These are phyloP conservation scores for Tipula confusa DNA, from an alignment of 2,888 invertebrate species.

Conservation along the genomic window DNA sequence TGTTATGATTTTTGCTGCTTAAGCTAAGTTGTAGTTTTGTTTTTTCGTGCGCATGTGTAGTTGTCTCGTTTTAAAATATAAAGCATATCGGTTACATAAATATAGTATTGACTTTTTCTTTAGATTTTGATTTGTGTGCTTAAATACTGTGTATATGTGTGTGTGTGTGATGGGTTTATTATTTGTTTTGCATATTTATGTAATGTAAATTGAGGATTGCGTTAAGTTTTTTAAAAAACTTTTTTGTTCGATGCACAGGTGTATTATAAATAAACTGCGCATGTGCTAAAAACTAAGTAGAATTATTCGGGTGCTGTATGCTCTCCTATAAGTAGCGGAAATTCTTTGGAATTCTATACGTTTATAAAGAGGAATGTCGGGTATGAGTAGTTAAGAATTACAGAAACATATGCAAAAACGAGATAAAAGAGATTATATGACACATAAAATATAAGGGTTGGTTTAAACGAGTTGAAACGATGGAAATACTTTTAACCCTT, in stretches of 20 bases:
- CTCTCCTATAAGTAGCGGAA: no score
- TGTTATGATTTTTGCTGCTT: not conserved
- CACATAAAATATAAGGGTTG: not conserved
- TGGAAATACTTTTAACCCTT: not conserved
- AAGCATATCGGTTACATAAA: not conserved
- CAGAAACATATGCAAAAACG: not conserved
- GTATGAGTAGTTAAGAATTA: no score
- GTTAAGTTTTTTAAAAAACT: not conserved
- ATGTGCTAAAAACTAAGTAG: no score
- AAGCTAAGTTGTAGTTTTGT: not conserved
- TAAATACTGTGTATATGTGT: not conserved
- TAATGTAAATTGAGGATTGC: not conserved
- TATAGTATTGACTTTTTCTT: not conserved
- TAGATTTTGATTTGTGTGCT: not conserved
- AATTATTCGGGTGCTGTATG: no score
- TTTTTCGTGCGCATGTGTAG: not conserved
- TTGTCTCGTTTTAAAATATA: not conserved
- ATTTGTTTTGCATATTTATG: not conserved
- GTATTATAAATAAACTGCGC: not conserved
- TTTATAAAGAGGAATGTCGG: no score
- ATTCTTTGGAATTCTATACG: no score
- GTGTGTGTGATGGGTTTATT: not conserved
- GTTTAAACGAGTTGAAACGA: not conserved
- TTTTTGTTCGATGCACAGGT: not conserved
- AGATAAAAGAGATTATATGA: not conserved